A percentile compares a stretch with the other conserved stretches of the same genome.
Evolutionary conservation across 2,797 vertebrate genomes (phyloP).

Genomic region (Anabacerthia variegaticeps): DNA sequence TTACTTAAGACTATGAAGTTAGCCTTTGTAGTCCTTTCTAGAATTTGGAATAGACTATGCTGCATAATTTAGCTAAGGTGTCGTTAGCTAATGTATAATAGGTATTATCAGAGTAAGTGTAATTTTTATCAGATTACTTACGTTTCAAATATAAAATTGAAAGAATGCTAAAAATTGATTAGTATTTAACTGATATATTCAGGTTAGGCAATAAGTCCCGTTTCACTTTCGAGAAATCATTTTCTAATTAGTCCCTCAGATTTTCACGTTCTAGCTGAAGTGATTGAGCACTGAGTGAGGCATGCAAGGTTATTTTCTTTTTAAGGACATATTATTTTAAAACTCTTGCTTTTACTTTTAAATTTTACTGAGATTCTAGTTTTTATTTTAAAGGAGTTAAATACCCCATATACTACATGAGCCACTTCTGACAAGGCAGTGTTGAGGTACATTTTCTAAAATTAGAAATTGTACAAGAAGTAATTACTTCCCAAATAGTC

Average conservation of each 20-base stretch:
- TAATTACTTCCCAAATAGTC: background rate
- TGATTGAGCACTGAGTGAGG: background rate
- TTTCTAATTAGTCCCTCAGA: background rate
- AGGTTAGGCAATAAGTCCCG: background rate
- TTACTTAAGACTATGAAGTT: background rate
- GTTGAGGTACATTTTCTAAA: background rate
- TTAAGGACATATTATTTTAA: background rate
- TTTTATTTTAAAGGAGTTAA: background rate
- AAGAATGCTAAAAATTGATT: background rate
- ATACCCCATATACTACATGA: background rate
- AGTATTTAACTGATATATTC: background rate
- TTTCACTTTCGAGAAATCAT: background rate
- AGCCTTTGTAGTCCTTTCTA: background rate
- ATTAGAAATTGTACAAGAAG: background rate
- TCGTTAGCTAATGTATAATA: background rate
- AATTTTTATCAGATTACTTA: background rate
- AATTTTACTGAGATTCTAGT: background rate
- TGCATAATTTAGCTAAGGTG: background rate
- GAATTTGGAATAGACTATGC: background rate
- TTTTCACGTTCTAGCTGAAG: background rate
- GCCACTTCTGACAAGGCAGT: background rate
- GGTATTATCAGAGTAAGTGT: background rate
- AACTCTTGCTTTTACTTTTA: background rate
- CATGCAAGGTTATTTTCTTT: background rate
- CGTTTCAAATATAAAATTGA: background rate